Conservation (phyloP, 1,140 invertebrate genomes). For the Brachionus rotundiformis region DNA sequence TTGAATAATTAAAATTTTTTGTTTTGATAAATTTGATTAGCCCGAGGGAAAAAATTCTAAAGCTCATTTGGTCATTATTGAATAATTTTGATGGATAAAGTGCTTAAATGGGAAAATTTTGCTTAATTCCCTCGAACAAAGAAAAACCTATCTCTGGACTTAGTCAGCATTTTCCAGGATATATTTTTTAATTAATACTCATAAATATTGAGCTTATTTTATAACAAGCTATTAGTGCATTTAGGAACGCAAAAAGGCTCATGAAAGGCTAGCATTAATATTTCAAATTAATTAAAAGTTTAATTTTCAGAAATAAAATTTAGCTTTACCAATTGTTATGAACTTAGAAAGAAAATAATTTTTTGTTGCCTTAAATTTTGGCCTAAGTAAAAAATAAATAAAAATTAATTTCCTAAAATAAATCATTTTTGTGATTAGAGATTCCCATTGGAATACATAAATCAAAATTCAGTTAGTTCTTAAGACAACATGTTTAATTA, state of each 20-base stretch:
- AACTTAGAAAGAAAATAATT: no score
- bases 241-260: not conserved
- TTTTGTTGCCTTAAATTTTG: no score
- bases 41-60: not conserved
- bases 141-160: not conserved
- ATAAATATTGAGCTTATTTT: not conserved
- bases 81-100: not conserved
- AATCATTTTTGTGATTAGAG: not conserved
- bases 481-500: not conserved
- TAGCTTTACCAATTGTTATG: no score
- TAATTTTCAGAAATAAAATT: not conserved
- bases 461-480: constrained; percentile 8
- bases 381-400: no score
- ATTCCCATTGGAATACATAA: not conserved
- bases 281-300: constrained; percentile 17
- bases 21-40: not conserved
- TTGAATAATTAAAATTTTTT: not conserved
- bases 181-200: not conserved
- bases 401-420: not conserved
- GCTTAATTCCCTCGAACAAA: not conserved
- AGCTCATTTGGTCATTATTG: not conserved
- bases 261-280: not conserved
- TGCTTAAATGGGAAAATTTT: not conserved
- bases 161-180: not conserved
- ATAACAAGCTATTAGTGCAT: not conserved